These are phyloP conservation scores for Gymnobelideus leadbeateri DNA, from an alignment of 2,113 vertebrate genomes.

Conservation along the genomic window DNA sequence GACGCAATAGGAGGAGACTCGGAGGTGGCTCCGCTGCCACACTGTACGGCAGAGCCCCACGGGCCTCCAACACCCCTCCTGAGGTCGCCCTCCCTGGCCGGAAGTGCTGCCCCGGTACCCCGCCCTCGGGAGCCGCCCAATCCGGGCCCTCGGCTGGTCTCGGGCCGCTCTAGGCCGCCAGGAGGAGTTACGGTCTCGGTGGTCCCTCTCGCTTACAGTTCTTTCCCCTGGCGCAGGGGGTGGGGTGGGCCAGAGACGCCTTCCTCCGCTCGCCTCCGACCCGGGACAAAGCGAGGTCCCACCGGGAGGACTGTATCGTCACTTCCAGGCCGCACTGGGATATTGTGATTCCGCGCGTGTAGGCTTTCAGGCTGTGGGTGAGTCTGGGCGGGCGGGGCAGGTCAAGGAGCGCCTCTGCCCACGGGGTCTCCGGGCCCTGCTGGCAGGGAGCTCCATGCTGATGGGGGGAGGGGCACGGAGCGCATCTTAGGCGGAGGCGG, in stretches of 20 bases:
- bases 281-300: neutral
- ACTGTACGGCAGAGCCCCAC: neutral
- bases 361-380: neutral
- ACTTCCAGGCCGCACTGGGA: neutral
- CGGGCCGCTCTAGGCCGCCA: neutral
- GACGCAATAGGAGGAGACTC: neutral
- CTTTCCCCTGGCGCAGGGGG: neutral
- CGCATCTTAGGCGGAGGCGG: accelerated
- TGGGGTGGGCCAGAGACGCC: neutral
- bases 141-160: neutral
- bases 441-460: neutral
- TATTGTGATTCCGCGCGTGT: neutral
- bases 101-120: neutral
- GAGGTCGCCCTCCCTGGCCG: neutral
- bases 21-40: neutral
- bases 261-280: neutral
- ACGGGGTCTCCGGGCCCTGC: neutral
- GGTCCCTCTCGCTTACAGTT: neutral
- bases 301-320: neutral
- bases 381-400: neutral
- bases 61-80: neutral
- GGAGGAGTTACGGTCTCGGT: neutral
- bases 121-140: neutral
- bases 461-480: neutral
- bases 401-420: neutral